phyloP scores from a whole-genome alignment of 2,888 invertebrate species.

The Anticlea derivata region DNA sequence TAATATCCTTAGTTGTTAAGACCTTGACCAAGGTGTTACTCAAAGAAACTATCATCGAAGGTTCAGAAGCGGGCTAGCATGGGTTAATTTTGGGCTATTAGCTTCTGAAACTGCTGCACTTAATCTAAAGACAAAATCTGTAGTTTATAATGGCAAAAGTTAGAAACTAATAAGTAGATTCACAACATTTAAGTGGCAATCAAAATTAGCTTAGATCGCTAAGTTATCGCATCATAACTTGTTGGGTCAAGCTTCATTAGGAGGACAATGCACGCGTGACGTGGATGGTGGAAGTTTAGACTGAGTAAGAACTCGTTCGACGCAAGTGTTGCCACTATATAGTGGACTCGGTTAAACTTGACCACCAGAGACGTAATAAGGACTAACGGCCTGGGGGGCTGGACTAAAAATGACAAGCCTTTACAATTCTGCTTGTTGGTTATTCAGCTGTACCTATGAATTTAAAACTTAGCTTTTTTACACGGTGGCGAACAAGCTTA shows the following conservation, averaged over 20 bases:
- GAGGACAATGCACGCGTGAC: conserved; percentile 74
- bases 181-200: conserved; percentile 73
- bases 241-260: conserved; percentile 74
- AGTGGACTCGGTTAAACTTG: conserved; percentile 53
- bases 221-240: conserved; percentile 71
- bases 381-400: conserved; percentile 3
- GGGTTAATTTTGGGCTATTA: background rate
- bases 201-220: conserved; percentile 74
- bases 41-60: background rate
- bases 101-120: conserved; percentile 1
- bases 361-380: conserved; percentile 30
- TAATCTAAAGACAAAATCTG: conserved; percentile 45
- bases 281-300: conserved; percentile 58
- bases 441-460: too few relatives aligned
- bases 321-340: conserved; percentile 72
- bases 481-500: too few relatives aligned
- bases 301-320: conserved; percentile 63
- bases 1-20: too few relatives aligned
- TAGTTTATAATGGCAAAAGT: conserved; percentile 71
- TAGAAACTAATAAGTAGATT: conserved; percentile 66
- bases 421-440: too few relatives aligned
- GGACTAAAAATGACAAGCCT: background rate
- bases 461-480: too few relatives aligned
- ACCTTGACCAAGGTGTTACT: too few relatives aligned
- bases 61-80: background rate